Evolutionary conservation across 2,888 invertebrate species (phyloP).

Genomic region (Ochropacha duplaris): DNA sequence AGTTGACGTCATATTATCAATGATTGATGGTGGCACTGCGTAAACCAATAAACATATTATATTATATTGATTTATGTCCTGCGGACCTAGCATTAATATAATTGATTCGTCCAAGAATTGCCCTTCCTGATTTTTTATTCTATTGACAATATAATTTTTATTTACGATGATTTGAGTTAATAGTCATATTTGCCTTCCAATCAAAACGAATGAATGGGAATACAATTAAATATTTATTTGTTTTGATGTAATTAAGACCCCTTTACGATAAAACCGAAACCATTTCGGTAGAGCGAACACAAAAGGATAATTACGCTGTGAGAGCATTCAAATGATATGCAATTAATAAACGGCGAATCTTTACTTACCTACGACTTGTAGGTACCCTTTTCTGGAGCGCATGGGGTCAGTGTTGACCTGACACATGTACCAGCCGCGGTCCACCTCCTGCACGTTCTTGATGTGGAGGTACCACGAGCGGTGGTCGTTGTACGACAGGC

Average conservation of each 20-base stretch:
- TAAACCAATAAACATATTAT: slow-evolving; percentile 24
- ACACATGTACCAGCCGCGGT: slow-evolving; percentile 96
- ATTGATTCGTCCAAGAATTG: too few species aligned
- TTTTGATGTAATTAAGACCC: not conserved
- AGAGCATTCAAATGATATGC: not conserved
- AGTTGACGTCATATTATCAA: slow-evolving; percentile 94
- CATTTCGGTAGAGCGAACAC: not conserved
- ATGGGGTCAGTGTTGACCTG: slow-evolving; percentile 97
- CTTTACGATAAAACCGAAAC: not conserved
- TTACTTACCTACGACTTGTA: slow-evolving; percentile 94
- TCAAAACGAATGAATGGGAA: not conserved
- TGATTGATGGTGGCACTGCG: slow-evolving; percentile 95
- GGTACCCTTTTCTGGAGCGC: slow-evolving; percentile 93
- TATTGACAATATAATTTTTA: not conserved
- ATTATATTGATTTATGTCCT: not conserved
- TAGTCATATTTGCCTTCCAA: not conserved
- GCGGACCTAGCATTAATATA: not conserved
- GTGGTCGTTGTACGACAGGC: slow-evolving; percentile 93
- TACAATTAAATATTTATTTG: not conserved
- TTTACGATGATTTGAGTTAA: not conserved
- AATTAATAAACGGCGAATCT: not conserved
- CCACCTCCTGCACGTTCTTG: slow-evolving; percentile 92
- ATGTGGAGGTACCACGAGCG: slow-evolving; percentile 96
- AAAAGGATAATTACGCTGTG: not conserved
- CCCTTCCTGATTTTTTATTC: not conserved